Evolutionary conservation across 37 sponge, comb jelly and placozoan genomes (phyloP).

Genomic region (Halichondria panicea): DNA sequence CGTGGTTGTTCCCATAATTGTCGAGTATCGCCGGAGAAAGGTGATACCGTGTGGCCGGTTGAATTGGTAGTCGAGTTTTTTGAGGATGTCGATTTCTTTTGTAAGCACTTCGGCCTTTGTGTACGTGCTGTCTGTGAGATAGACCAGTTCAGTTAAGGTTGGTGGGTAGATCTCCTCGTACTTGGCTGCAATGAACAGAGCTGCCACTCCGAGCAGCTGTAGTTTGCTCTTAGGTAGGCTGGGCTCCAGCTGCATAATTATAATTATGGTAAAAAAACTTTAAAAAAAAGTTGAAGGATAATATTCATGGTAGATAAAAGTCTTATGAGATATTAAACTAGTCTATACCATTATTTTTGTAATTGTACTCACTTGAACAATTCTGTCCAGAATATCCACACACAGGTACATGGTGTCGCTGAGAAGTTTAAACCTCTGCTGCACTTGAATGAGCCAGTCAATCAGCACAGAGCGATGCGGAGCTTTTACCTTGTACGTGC

Average conservation of each 20-base stretch:
- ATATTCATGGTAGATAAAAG: too few relatives aligned
- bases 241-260: not conserved
- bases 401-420: slow-evolving; percentile 60
- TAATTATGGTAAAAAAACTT: not conserved
- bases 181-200: slow-evolving; percentile 66
- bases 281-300: not conserved
- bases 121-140: slow-evolving; percentile 67
- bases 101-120: slow-evolving; percentile 22
- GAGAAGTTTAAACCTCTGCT: slow-evolving; percentile 39
- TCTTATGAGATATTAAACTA: too few relatives aligned
- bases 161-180: slow-evolving; percentile 80
- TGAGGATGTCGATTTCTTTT: slow-evolving; percentile 58
- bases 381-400: slow-evolving; percentile 66
- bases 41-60: slow-evolving; percentile 41
- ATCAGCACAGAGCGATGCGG: slow-evolving; percentile 54
- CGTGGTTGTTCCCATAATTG: slow-evolving; percentile 31
- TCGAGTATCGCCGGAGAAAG: slow-evolving; percentile 69
- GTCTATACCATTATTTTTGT: not conserved
- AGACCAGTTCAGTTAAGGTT: slow-evolving; percentile 38
- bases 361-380: slow-evolving; percentile 24
- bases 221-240: slow-evolving; percentile 29
- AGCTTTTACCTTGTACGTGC: slow-evolving; percentile 11
- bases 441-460: slow-evolving; percentile 73
- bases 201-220: slow-evolving; percentile 70
- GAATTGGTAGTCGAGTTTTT: slow-evolving; percentile 41